Evolutionary conservation across 2,888 invertebrate genomes (phyloP).

Genomic region (Dicranocentrus wangi): DNA sequence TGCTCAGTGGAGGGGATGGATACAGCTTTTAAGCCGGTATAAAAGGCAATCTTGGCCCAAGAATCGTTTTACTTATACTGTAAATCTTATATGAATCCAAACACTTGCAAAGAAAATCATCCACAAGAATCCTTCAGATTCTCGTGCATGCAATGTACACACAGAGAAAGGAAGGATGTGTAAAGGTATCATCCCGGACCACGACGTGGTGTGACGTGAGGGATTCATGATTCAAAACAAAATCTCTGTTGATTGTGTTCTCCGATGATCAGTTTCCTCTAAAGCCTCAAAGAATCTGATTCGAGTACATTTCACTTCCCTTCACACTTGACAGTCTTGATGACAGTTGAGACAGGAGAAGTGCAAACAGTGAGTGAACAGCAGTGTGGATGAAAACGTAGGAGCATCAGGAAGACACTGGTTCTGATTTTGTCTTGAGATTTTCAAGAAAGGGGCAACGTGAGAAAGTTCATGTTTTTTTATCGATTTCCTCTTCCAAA

Average conservation of each 20-base stretch:
- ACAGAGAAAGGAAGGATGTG: neutral
- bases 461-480: neutral
- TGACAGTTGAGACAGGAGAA: neutral
- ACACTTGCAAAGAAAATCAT: neutral
- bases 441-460: neutral
- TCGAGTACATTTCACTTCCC: neutral
- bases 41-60: too few species aligned
- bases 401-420: too few species aligned
- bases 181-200: neutral
- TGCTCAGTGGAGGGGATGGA: neutral
- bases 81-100: neutral
- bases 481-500: too few species aligned
- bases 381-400: neutral
- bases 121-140: neutral
- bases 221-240: neutral
- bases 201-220: too few species aligned
- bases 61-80: too few species aligned
- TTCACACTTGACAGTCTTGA: neutral
- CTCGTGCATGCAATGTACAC: neutral
- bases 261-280: neutral
- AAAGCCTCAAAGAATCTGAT: neutral
- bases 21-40: neutral
- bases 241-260: constrained; percentile 1
- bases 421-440: neutral
- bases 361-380: neutral